phyloP scores from a whole-genome alignment of 2,113 vertebrate species.

The Gila orcuttii region DNA sequence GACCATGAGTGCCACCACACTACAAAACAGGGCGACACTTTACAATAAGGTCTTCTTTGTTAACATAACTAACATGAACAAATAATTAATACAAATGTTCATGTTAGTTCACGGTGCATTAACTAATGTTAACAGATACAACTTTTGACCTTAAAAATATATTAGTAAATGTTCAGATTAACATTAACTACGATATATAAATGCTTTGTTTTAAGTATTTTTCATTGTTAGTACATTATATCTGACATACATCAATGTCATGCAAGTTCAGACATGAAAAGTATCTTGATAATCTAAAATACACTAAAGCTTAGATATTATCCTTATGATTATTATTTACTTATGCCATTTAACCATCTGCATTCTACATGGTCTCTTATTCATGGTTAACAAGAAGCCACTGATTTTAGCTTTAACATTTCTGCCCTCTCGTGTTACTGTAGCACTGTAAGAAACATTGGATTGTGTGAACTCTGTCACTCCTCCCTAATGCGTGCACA shows the following conservation, averaged over 20 bases:
- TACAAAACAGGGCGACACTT: not conserved
- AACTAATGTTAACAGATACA: too few relatives aligned
- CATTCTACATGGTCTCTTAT: too few relatives aligned
- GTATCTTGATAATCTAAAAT: not conserved
- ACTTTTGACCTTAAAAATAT: too few relatives aligned
- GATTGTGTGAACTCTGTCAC: conserved; percentile 33
- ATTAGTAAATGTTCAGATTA: too few relatives aligned
- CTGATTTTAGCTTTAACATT: not conserved
- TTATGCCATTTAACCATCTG: not conserved
- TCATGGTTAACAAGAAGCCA: not conserved
- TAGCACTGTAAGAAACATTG: not conserved
- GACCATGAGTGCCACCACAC: not conserved
- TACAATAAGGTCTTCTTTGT: too few relatives aligned
- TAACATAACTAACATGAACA: too few relatives aligned
- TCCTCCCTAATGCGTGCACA: conserved; percentile 25
- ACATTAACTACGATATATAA: too few relatives aligned
- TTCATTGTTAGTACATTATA: not conserved
- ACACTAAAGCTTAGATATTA: not conserved
- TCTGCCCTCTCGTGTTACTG: not conserved
- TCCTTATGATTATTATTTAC: not conserved
- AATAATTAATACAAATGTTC: too few relatives aligned
- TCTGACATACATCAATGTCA: not conserved
- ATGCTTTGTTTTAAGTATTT: too few relatives aligned
- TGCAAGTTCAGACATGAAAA: not conserved
- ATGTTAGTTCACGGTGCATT: too few relatives aligned